phyloP scores from a whole-genome alignment of 2,888 invertebrate genomes.

The Venusia cambrica region DNA sequence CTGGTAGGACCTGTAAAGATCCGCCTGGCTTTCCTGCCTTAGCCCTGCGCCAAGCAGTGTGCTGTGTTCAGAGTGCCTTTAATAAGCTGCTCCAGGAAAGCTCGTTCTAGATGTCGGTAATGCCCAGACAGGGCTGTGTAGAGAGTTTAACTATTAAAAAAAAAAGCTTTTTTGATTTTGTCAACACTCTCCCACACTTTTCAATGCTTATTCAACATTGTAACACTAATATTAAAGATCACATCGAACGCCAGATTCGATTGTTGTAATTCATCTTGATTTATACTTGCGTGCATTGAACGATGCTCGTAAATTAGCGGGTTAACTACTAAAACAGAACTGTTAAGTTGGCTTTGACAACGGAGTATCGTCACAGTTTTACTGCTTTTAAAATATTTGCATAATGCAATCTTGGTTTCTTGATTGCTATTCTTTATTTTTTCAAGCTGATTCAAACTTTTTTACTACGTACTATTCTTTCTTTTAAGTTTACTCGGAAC shows the following conservation, averaged over 20 bases:
- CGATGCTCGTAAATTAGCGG: slow-evolving; percentile 63
- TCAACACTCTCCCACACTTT: too few species aligned
- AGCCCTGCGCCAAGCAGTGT: too few species aligned
- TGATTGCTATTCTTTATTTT: slow-evolving; percentile 26
- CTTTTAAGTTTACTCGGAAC: too few species aligned
- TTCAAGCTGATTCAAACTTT: slow-evolving; percentile 8
- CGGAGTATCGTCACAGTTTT: slow-evolving; percentile 28
- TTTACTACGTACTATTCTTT: slow-evolving; percentile 8
- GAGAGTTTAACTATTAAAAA: slow-evolving; percentile 12
- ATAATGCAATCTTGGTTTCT: slow-evolving; percentile 28
- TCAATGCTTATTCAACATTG: slow-evolving; percentile 38
- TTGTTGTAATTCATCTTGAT: slow-evolving; percentile 73
- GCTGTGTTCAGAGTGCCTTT: too few species aligned
- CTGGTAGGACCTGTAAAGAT: too few species aligned
- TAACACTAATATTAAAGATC: slow-evolving; percentile 48
- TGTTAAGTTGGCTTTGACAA: slow-evolving; percentile 34
- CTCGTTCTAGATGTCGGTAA: too few species aligned
- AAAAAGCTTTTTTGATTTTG: slow-evolving; percentile 1
- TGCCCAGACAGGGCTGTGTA: too few species aligned
- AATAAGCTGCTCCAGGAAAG: too few species aligned
- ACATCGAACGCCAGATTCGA: slow-evolving; percentile 59
- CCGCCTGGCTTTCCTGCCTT: too few species aligned
- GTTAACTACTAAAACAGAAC: slow-evolving; percentile 49
- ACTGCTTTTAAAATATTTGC: slow-evolving; percentile 31
- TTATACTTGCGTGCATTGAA: slow-evolving; percentile 61